Conservation (phyloP, 2,888 invertebrate genomes). For the Tipula helvola region DNA sequence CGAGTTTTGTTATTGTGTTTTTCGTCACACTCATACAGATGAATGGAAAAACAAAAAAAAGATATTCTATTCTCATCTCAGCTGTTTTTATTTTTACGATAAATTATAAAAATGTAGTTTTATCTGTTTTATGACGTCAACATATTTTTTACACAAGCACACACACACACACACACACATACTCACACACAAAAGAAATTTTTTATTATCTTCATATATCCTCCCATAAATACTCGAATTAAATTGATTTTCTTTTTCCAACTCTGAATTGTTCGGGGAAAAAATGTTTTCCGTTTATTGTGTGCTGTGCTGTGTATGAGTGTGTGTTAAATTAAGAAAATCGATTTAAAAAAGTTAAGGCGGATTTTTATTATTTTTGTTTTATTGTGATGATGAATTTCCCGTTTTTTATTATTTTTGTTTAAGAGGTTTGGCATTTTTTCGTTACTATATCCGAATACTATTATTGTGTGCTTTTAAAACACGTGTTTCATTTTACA, state of each 20-base stretch:
- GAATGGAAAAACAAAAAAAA: neutral
- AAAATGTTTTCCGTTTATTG: neutral
- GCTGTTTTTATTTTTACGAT: neutral
- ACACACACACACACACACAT: neutral
- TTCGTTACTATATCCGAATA: neutral
- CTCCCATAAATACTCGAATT: neutral
- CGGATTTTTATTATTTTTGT: neutral
- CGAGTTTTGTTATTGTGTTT: neutral
- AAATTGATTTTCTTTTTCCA: neutral
- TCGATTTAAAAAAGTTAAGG: neutral
- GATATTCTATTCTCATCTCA: neutral
- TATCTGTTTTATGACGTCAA: neutral
- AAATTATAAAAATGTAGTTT: neutral
- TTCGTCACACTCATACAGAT: neutral
- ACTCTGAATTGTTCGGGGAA: neutral
- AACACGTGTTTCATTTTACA: neutral
- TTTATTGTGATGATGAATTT: neutral
- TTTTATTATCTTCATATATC: neutral
- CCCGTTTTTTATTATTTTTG: neutral
- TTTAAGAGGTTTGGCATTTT: neutral
- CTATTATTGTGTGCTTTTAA: neutral
- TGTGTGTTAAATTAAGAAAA: conserved; percentile 4
- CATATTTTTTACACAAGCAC: neutral
- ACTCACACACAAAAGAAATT: neutral
- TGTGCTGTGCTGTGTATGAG: neutral